Evolutionary conservation across 1,140 invertebrate species (phyloP), one percentile per base, ranked within the genome.

Genomic region (Microplitis mediator): DNA sequence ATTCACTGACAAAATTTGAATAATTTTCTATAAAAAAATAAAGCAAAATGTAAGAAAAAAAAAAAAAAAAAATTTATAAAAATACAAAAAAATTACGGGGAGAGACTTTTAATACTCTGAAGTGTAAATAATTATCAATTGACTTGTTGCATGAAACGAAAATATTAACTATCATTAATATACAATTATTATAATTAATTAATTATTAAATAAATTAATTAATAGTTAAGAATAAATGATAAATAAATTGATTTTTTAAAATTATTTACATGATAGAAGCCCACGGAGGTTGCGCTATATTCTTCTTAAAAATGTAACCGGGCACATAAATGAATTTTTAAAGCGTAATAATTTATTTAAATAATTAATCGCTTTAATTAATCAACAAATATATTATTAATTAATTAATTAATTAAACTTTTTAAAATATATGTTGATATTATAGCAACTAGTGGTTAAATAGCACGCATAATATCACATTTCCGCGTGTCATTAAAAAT

Each of bases 291-390:
- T 75, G 52, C 74, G 70, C 61, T 72, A 71, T 75, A 75, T 75
- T 75, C 74, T 75, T 75, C 70, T 75, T 75, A 75, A 75, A 72
- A 75, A 72, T 69, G 71, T 75, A 60, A 75, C 74, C 68, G 74
- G 74, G 74, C 68, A 66, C 56, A 50, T 31, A 23, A 58, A 13
- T 6, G n/a, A 23, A 14, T 54, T 4, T 14, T 13, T 6, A 54
- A 54, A 54, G 16, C 52, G 52, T 54, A 5, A 6, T 14, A 11
- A 54, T 8, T 54, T 54, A 23, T 54, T 54, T 54, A 6, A 13
- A 13, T 14, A 54, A 54, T 54, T 54, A 45, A 45, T 9, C 39
- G 39, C 4, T 45, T 45, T 45, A 45, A 45, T 6, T 45, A 45
- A 45, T 45, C 5, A 45, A 45, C 39, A 45, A 45, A 11, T 45